A percentile compares a stretch with the other conserved stretches of the same genome.
phyloP scores from a whole-genome alignment of 1,140 invertebrate species.

The Cotesia typhae region DNA sequence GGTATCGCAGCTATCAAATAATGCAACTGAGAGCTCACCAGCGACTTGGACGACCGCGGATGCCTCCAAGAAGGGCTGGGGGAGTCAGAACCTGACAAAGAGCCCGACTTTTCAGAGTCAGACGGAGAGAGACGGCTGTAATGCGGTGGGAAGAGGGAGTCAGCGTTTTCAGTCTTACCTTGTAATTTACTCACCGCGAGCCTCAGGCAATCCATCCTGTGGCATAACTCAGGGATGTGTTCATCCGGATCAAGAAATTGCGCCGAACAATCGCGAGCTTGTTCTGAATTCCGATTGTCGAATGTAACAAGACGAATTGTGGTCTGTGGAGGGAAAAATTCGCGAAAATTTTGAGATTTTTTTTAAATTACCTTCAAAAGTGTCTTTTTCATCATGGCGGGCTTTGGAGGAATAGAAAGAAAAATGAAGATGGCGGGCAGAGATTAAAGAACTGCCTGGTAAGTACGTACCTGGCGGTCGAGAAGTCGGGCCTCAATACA shows the following conservation, averaged over 20 bases:
- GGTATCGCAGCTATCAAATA: background rate
- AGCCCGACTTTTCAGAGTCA: background rate
- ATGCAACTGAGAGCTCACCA: background rate
- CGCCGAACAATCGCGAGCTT: conserved; percentile 13
- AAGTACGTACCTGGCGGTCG: conserved; percentile 38
- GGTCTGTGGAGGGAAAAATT: too few relatives aligned
- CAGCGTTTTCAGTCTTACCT: conserved; percentile 58
- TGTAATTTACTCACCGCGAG: conserved; percentile 65
- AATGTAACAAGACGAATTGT: too few relatives aligned
- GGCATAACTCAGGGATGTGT: conserved; percentile 58
- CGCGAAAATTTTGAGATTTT: too few relatives aligned
- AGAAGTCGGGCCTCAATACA: conserved; percentile 51
- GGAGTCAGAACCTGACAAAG: conserved; percentile 15
- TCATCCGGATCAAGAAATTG: conserved; percentile 8
- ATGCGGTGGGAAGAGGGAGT: conserved; percentile 45
- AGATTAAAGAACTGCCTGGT: conserved; percentile 3
- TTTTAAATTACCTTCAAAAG: background rate
- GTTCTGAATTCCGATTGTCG: too few relatives aligned
- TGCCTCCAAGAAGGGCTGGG: background rate
- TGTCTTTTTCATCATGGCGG: background rate
- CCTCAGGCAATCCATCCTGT: conserved; percentile 60
- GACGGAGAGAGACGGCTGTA: conserved; percentile 1
- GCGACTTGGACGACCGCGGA: background rate
- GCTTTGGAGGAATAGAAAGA: background rate
- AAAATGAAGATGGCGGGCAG: conserved; percentile 1